phyloP scores from a whole-genome alignment of 2,113 vertebrate species.

The Neopipo cinnamomea region DNA sequence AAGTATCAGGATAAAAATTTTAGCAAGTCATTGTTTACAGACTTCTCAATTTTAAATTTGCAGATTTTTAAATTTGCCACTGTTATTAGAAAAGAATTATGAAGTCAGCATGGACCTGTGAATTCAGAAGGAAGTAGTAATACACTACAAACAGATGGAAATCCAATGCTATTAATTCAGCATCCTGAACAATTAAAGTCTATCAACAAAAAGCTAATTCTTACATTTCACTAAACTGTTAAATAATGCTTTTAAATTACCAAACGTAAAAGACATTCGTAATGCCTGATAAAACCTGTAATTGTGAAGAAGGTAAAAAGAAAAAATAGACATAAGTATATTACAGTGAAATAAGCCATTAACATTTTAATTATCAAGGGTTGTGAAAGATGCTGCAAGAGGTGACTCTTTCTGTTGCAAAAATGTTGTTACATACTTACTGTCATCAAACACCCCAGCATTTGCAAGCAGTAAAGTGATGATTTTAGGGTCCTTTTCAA shows the following conservation, averaged over 20 bases:
- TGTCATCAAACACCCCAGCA: slow-evolving; percentile 96
- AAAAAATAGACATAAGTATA: neutral
- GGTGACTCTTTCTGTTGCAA: neutral
- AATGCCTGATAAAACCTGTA: neutral
- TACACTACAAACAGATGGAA: neutral
- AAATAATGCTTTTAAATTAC: neutral
- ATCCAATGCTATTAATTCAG: neutral
- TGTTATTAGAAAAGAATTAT: neutral
- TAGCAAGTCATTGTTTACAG: neutral
- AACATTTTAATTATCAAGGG: neutral
- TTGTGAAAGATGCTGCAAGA: neutral
- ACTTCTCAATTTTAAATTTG: neutral
- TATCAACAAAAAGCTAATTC: neutral
- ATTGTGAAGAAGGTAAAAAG: neutral
- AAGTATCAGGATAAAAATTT: neutral
- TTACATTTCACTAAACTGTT: neutral
- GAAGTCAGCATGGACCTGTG: neutral
- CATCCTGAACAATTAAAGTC: neutral
- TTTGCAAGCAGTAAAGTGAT: slow-evolving; percentile 97
- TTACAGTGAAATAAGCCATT: neutral
- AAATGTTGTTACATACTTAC: slow-evolving; percentile 74
- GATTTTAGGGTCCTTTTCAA: slow-evolving; percentile 99
- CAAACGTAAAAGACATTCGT: neutral
- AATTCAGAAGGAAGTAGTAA: neutral
- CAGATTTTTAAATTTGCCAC: neutral